Conservation (phyloP, 2,113 vertebrate species). For the Bothrops jararaca region DNA sequence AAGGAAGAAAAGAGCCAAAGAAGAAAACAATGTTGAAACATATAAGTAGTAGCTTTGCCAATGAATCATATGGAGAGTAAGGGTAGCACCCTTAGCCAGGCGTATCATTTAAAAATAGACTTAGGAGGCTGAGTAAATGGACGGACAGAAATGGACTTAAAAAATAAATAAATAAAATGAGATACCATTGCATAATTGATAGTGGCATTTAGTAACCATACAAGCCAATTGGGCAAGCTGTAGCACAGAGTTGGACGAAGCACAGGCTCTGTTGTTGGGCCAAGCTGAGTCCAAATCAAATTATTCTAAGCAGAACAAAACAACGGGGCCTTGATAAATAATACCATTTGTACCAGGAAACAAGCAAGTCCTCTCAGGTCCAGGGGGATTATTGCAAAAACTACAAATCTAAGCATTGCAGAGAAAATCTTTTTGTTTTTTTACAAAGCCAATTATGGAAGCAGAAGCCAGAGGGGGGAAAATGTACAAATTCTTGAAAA, state of each 20-base stretch:
- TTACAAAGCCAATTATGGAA: neutral
- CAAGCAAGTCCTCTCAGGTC: constrained; percentile 43
- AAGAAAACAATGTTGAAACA: constrained; percentile 26
- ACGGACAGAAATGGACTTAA: constrained; percentile 45
- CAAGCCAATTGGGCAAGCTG: neutral
- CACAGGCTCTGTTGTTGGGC: accelerated
- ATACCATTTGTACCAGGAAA: constrained; percentile 27
- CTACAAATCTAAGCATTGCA: constrained; percentile 30
- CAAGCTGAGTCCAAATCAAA: constrained; percentile 20
- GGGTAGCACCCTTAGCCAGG: constrained; percentile 51
- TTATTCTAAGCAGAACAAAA: constrained; percentile 6
- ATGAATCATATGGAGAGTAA: constrained; percentile 44
- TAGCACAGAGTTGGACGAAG: constrained; percentile 23
- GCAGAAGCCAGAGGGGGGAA: neutral
- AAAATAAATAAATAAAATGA: constrained; percentile 53
- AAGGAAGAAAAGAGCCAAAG: constrained; percentile 29
- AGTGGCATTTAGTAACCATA: neutral
- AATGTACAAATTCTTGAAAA: constrained; percentile 31
- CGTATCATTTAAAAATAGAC: constrained; percentile 62
- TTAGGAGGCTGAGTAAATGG: constrained; percentile 40
- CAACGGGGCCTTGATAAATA: constrained; percentile 34
- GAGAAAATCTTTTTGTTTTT: constrained; percentile 20
- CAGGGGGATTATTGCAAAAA: constrained; percentile 6
- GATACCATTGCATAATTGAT: constrained; percentile 54
- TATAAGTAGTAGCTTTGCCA: constrained; percentile 10